A percentile compares a stretch with the other conserved stretches of the same genome.
phyloP scores from a whole-genome alignment of 2,113 vertebrate genomes.

The Leucoraja erinaceus region DNA sequence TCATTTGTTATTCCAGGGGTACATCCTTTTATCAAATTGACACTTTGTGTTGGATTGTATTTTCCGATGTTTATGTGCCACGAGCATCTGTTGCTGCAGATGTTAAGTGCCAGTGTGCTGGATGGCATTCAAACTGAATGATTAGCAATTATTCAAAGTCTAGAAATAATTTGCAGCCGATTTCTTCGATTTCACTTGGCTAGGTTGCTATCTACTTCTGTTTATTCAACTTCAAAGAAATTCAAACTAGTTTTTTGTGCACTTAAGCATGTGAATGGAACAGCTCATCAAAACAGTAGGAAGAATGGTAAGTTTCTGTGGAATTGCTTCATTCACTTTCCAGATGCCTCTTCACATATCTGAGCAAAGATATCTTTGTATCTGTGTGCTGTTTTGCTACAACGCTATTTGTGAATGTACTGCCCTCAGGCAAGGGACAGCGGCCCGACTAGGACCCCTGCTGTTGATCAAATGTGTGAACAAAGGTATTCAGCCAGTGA shows the following conservation, averaged over 20 bases:
- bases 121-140: background rate
- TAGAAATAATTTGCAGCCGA: background rate
- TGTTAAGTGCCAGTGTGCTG: background rate
- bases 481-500: background rate
- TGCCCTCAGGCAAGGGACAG: background rate
- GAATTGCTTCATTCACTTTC: background rate
- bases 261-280: background rate
- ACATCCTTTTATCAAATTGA: background rate
- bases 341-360: background rate
- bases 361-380: too few species aligned
- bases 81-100: background rate
- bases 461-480: background rate
- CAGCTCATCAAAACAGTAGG: background rate
- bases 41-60: background rate
- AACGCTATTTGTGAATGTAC: background rate
- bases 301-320: background rate
- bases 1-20: background rate
- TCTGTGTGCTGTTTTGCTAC: background rate
- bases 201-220: background rate
- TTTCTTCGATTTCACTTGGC: background rate
- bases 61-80: background rate
- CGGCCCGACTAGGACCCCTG: background rate
- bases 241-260: background rate
- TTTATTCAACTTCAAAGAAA: conserved; percentile 14
- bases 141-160: background rate